phyloP scores from a whole-genome alignment of 2,797 vertebrate species.

The Squalus acanthias region DNA sequence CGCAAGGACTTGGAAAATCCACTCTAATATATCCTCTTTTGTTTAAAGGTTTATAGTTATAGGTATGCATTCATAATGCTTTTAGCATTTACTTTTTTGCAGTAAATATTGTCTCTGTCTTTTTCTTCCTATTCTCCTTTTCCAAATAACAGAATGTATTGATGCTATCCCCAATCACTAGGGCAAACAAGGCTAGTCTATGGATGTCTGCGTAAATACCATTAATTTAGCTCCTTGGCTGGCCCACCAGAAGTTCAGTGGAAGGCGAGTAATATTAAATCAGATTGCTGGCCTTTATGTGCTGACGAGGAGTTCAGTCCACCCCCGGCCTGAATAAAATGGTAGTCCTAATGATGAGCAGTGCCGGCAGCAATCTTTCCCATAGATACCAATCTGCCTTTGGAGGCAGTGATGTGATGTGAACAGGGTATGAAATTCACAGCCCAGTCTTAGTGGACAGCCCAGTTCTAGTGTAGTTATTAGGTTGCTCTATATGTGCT shows the following conservation, averaged over 20 bases:
- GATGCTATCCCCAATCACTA: neutral
- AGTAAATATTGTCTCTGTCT: neutral
- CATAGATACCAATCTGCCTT: neutral
- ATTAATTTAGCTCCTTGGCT: neutral
- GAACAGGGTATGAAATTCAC: neutral
- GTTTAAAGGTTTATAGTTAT: neutral
- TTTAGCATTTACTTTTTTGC: neutral
- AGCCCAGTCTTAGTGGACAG: neutral
- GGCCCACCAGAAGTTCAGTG: neutral
- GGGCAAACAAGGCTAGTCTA: neutral
- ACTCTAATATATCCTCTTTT: neutral
- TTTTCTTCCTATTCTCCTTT: neutral
- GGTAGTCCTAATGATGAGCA: neutral
- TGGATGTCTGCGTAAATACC: neutral
- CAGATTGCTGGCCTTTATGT: neutral
- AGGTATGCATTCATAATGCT: neutral
- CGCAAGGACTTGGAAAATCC: neutral
- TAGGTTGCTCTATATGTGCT: neutral
- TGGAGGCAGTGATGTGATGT: neutral
- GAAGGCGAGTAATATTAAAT: neutral
- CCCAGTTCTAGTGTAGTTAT: neutral
- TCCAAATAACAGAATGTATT: constrained; percentile 1
- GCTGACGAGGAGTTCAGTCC: neutral
- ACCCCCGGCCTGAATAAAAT: neutral
- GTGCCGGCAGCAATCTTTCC: neutral